Conservation (phyloP, 2,888 invertebrate species). For the Cerceris rybyensis region DNA sequence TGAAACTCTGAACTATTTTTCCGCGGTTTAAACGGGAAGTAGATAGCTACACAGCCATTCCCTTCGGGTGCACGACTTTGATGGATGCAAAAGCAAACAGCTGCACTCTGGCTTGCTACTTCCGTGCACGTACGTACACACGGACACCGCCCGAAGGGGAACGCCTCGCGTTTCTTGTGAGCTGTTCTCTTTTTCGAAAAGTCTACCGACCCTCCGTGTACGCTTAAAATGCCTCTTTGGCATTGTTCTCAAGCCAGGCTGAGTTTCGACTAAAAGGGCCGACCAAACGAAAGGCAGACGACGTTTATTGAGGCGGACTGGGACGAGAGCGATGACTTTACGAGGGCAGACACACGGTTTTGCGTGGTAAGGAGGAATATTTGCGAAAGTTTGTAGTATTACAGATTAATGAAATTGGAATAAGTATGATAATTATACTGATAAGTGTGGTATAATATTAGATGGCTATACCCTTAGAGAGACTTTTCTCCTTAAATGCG, state of each 20-base stretch:
- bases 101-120: constrained; percentile 18
- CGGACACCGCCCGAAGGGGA: background rate
- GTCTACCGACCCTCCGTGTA: constrained; percentile 24
- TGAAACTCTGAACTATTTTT: background rate
- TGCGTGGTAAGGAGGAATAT: too few species aligned
- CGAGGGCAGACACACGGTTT: too few species aligned
- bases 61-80: constrained; percentile 31
- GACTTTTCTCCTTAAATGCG: too few species aligned
- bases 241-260: constrained; percentile 30
- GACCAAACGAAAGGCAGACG: constrained; percentile 11
- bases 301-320: constrained; percentile 1
- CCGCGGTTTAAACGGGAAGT: constrained; percentile 29
- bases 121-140: constrained; percentile 8
- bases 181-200: constrained; percentile 8
- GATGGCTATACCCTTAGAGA: too few species aligned
- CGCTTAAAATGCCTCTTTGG: constrained; percentile 27
- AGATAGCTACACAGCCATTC: constrained; percentile 19
- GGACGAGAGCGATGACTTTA: background rate
- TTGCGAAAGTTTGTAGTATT: too few species aligned
- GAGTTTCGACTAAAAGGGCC: constrained; percentile 1
- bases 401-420: too few species aligned
- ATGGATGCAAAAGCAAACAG: constrained; percentile 50
- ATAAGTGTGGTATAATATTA: too few species aligned
- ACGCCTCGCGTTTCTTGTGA: constrained; percentile 11
- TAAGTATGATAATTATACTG: too few species aligned